phyloP scores from a whole-genome alignment of 2,888 invertebrate genomes.

The Actias luna region DNA sequence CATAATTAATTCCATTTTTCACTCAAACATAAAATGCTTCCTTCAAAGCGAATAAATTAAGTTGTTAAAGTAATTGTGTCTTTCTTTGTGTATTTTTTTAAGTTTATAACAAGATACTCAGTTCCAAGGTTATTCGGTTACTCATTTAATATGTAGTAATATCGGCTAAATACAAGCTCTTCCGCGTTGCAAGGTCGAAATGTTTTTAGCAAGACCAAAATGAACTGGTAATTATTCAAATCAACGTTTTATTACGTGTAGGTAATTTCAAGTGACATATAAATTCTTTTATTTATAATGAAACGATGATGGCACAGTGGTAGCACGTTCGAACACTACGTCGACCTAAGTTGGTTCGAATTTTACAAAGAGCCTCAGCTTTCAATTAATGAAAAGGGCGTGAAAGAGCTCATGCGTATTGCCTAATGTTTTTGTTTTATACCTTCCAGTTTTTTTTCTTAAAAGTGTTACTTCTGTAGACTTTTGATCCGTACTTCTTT shows the following conservation, averaged over 20 bases:
- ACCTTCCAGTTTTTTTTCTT: too few species aligned
- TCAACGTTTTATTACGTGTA: neutral
- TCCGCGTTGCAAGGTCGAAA: neutral
- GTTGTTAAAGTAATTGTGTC: neutral
- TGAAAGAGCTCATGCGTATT: too few species aligned
- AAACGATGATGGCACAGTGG: too few species aligned
- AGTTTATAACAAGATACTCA: neutral
- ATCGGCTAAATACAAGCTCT: neutral
- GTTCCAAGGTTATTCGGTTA: conserved; percentile 4
- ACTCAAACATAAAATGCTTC: neutral
- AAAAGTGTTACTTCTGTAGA: too few species aligned
- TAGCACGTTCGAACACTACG: too few species aligned
- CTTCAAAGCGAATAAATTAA: neutral
- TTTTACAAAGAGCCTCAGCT: too few species aligned
- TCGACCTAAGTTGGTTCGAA: too few species aligned
- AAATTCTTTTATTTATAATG: too few species aligned
- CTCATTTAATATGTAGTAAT: neutral
- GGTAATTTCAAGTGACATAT: neutral
- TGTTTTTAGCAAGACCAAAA: neutral
- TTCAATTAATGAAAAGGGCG: too few species aligned
- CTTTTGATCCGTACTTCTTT: too few species aligned
- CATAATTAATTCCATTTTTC: neutral
- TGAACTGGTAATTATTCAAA: conserved; percentile 2
- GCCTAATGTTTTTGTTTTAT: too few species aligned
- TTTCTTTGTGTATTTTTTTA: neutral